Evolutionary conservation across 2,113 vertebrate genomes (phyloP).

Genomic region (Lontra canadensis): DNA sequence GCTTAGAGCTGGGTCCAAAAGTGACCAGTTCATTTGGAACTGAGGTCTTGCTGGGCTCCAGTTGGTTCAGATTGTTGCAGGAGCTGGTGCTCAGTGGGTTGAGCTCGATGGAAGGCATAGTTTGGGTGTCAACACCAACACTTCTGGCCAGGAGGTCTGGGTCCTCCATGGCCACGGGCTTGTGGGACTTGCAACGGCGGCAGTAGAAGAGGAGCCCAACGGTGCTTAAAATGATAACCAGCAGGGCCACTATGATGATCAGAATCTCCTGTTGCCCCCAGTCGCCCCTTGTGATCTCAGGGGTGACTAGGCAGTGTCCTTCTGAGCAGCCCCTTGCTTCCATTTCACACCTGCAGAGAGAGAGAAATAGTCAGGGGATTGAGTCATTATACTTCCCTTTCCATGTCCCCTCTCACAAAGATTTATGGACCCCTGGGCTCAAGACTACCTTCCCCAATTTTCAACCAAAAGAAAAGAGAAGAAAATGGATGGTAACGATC

Average conservation of each 20-base stretch:
- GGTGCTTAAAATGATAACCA: conserved; percentile 77
- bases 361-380: background rate
- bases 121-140: conserved; percentile 85
- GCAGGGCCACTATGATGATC: conserved; percentile 81
- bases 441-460: background rate
- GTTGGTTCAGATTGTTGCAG: conserved; percentile 86
- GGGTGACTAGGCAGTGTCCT: conserved; percentile 86
- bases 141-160: conserved; percentile 94
- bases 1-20: conserved; percentile 81
- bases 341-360: conserved; percentile 87
- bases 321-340: conserved; percentile 83
- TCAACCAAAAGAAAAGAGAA: background rate
- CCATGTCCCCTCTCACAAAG: background rate
- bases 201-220: conserved; percentile 84
- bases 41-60: conserved; percentile 82
- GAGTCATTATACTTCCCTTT: background rate
- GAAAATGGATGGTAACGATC: background rate
- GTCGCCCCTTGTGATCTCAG: conserved; percentile 71
- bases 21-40: conserved; percentile 79
- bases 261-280: conserved; percentile 87
- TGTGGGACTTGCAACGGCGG: conserved; percentile 87
- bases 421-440: background rate
- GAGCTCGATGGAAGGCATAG: conserved; percentile 88
- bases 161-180: conserved; percentile 90
- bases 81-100: conserved; percentile 82